A percentile compares a stretch with the other conserved stretches of the same genome.
Evolutionary conservation across 2,888 invertebrate genomes (phyloP).

Genomic region (Diaphora mendica): DNA sequence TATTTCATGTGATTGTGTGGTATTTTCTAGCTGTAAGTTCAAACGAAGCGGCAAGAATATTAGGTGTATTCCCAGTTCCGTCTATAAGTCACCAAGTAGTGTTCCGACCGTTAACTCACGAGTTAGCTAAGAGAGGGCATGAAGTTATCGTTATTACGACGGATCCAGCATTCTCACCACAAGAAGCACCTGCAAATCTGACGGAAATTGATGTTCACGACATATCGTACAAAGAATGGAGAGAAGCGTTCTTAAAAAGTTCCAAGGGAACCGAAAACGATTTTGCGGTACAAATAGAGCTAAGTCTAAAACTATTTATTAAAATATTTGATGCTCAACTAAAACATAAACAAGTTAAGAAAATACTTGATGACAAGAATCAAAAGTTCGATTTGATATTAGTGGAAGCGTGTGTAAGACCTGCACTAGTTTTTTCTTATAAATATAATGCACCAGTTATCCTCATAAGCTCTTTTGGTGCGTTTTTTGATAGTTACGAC

Average conservation of each 20-base stretch:
- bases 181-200: constrained; percentile 59
- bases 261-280: constrained; percentile 32
- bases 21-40: neutral
- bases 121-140: constrained; percentile 74
- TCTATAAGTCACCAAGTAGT: constrained; percentile 78
- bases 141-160: constrained; percentile 59
- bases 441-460: constrained; percentile 62
- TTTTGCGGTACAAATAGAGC: constrained; percentile 29
- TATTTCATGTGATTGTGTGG: neutral
- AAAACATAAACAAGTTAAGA: constrained; percentile 12
- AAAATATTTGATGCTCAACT: constrained; percentile 29
- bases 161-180: constrained; percentile 49
- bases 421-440: constrained; percentile 52
- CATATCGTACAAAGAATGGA: constrained; percentile 60
- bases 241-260: constrained; percentile 15
- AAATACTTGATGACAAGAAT: constrained; percentile 16
- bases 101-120: constrained; percentile 65
- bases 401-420: constrained; percentile 52
- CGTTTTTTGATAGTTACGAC: constrained; percentile 35
- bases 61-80: constrained; percentile 40
- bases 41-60: constrained; percentile 43
- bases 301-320: constrained; percentile 12
- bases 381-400: constrained; percentile 56
- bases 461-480: constrained; percentile 60
- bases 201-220: constrained; percentile 67